These are phyloP conservation scores for Netelia melanura DNA, from an alignment of 2,888 invertebrate genomes.

Conservation along the genomic window DNA sequence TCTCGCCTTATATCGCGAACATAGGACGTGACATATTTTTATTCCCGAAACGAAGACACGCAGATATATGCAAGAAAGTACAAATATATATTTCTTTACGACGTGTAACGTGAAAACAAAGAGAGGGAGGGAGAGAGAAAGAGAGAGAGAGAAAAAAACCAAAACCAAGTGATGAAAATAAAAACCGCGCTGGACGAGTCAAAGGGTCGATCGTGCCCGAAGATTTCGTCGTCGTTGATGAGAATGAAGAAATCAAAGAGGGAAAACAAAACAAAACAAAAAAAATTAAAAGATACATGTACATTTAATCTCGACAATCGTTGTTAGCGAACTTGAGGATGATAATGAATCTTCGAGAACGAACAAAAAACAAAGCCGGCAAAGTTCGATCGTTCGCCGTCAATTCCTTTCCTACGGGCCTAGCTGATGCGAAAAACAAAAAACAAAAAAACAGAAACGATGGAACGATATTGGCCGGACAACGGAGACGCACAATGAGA, in stretches of 20 bases:
- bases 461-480: constrained; percentile 35
- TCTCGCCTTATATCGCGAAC: constrained; percentile 12
- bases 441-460: background rate
- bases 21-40: constrained; percentile 43
- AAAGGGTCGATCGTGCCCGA: constrained; percentile 44
- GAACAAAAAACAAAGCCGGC: constrained; percentile 2
- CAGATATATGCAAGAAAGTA: constrained; percentile 39
- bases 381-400: constrained; percentile 52
- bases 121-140: background rate
- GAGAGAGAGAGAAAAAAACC: constrained; percentile 3
- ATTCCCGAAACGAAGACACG: constrained; percentile 30
- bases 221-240: constrained; percentile 34
- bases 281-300: background rate
- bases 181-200: constrained; percentile 27
- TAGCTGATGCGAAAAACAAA: constrained; percentile 34
- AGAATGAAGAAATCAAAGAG: background rate
- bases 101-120: constrained; percentile 8
- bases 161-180: background rate
- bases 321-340: constrained; percentile 55
- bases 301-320: constrained; percentile 62
- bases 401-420: constrained; percentile 52
- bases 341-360: constrained; percentile 7
- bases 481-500: constrained; percentile 38
- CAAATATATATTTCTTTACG: constrained; percentile 57
- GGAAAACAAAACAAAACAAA: constrained; percentile 7